Evolutionary conservation across 2,888 invertebrate genomes (phyloP).

Genomic region (Empis stercorea): DNA sequence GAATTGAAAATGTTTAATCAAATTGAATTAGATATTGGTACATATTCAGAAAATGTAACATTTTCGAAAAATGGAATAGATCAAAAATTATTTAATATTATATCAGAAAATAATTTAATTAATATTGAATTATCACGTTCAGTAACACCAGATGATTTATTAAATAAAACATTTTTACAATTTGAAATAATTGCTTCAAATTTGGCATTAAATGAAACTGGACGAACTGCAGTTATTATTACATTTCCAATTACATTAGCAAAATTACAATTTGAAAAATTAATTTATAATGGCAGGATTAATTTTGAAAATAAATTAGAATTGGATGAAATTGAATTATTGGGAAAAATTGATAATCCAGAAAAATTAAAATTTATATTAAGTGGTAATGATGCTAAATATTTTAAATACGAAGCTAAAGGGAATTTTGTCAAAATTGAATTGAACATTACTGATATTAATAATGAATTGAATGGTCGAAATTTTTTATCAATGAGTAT

Average conservation of each 20-base stretch:
- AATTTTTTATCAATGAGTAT: conserved; percentile 2
- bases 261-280: conserved; percentile 1
- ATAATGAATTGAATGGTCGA: not conserved
- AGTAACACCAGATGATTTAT: conserved; percentile 10
- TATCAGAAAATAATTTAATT: conserved; percentile 10
- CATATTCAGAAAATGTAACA: conserved; percentile 13
- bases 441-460: not conserved
- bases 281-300: conserved; percentile 3
- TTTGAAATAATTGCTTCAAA: conserved; percentile 15
- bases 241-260: conserved; percentile 8
- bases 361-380: conserved; percentile 6
- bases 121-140: conserved; percentile 6
- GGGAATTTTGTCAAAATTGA: not conserved
- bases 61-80: conserved; percentile 11
- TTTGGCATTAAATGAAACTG: conserved; percentile 10
- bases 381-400: not conserved
- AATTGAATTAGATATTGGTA: conserved; percentile 10
- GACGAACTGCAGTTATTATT: conserved; percentile 13
- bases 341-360: not conserved
- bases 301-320: not conserved
- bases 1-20: conserved; percentile 8
- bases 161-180: conserved; percentile 9
- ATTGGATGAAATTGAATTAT: conserved; percentile 1
- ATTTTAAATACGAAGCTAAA: conserved; percentile 1
- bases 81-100: conserved; percentile 12